Conservation (phyloP, 2,888 invertebrate species). For the Heteromyza rotundicornis region DNA sequence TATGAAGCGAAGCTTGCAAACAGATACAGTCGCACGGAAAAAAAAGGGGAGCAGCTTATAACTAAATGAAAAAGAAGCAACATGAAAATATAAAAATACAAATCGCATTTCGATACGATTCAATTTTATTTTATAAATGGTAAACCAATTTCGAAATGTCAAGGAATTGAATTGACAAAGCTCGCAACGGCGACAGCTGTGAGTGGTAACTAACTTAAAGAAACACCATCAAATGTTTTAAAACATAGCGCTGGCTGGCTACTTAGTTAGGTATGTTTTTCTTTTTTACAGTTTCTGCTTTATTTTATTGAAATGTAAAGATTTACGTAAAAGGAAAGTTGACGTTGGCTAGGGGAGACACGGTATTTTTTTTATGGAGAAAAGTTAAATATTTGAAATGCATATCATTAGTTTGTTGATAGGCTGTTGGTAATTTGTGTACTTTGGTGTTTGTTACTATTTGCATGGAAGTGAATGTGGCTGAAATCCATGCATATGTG, state of each 20-base stretch:
- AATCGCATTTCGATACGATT: not conserved
- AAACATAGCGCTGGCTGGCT: not conserved
- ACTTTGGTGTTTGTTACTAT: no score
- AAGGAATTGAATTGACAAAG: slow-evolving; percentile 20
- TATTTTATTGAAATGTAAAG: not conserved
- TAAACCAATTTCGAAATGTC: slow-evolving; percentile 25
- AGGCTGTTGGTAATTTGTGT: no score
- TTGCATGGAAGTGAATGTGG: no score
- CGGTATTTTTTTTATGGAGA: no score
- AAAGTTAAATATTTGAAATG: no score
- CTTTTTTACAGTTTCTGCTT: not conserved
- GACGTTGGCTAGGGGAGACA: no score
- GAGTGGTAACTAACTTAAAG: not conserved
- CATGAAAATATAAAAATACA: not conserved
- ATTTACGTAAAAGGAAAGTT: not conserved
- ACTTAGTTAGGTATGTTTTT: not conserved
- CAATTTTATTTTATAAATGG: slow-evolving; percentile 21
- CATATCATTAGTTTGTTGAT: no score
- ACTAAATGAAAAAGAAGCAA: slow-evolving; percentile 33
- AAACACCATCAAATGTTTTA: slow-evolving; percentile 10
- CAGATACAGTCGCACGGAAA: slow-evolving; percentile 16
- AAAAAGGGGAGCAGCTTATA: slow-evolving; percentile 27
- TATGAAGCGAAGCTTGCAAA: slow-evolving; percentile 10
- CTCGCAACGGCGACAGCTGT: not conserved
- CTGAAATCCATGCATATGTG: no score